These are phyloP conservation scores for Onychorhynchus coronatus DNA, from an alignment of 2,113 vertebrate genomes.

Conservation along the genomic window DNA sequence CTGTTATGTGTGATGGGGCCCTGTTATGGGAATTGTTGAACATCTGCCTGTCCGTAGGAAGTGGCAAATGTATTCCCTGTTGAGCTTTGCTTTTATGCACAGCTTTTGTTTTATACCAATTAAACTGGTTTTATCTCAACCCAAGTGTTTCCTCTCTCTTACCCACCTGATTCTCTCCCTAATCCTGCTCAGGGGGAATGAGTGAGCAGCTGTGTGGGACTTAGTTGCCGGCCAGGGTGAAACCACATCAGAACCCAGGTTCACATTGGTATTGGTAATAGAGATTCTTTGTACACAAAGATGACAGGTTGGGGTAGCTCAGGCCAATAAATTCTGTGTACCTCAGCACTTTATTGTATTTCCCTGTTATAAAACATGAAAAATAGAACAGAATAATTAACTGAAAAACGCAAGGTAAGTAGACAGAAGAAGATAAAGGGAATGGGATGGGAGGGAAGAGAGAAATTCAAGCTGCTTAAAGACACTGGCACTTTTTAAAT, in stretches of 20 bases:
- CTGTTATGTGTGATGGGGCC: fast-evolving
- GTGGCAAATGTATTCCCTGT: fast-evolving
- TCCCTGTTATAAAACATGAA: neutral
- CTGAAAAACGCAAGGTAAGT: neutral
- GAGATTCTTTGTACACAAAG: neutral
- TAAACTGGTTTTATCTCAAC: neutral
- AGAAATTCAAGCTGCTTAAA: neutral
- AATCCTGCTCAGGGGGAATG: fast-evolving
- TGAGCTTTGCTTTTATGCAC: fast-evolving
- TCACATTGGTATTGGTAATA: neutral
- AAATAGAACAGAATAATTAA: neutral
- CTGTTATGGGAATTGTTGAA: neutral
- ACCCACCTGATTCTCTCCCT: neutral
- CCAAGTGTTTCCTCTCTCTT: neutral
- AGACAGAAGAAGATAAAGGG: neutral
- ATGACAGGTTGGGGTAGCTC: neutral
- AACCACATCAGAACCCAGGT: neutral
- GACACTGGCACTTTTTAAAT: neutral
- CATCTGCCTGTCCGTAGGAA: neutral
- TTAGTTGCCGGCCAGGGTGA: neutral
- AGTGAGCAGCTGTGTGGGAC: neutral
- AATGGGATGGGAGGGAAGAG: neutral
- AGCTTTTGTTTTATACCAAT: neutral
- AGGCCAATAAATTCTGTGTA: neutral
- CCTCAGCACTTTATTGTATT: neutral